Percentiles rank a stretch among this genome's conserved stretches.
Evolutionary conservation across 2,113 vertebrate genomes (phyloP).

Genomic region (Leucosticte australis): DNA sequence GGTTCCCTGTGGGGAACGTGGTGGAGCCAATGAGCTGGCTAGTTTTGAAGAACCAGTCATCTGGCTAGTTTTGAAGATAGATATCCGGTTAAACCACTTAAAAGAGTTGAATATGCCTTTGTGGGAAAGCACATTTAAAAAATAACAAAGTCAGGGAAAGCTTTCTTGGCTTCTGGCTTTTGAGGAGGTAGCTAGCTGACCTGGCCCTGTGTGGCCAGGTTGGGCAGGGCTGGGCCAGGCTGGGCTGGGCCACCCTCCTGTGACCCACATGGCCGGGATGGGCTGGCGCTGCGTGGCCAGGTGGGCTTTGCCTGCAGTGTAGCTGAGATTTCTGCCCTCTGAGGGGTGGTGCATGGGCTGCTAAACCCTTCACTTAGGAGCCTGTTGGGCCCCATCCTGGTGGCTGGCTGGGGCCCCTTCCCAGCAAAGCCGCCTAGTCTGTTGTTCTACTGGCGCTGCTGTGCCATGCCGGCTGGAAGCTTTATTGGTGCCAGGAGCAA

Average conservation of each 20-base stretch:
- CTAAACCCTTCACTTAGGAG: not conserved
- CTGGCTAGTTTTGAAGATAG: not conserved
- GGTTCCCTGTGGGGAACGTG: not conserved
- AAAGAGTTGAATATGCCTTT: not conserved
- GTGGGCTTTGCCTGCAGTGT: fast-evolving
- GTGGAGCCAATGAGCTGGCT: not conserved
- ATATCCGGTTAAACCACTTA: not conserved
- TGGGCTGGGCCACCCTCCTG: not conserved
- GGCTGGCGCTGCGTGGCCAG: not conserved
- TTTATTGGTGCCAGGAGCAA: not conserved
- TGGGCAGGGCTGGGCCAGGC: not conserved
- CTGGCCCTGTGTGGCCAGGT: not conserved
- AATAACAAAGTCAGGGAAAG: not conserved
- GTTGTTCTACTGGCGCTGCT: not conserved
- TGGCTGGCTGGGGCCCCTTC: not conserved
- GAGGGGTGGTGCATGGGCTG: not conserved
- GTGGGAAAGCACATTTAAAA: not conserved
- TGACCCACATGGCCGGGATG: not conserved
- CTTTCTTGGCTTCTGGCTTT: not conserved
- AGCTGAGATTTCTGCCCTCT: not conserved
- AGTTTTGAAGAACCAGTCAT: not conserved
- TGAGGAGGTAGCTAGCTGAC: not conserved
- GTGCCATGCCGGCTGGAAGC: fast-evolving
- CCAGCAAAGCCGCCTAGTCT: not conserved
- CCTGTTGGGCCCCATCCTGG: not conserved